Percentiles rank a stretch among this genome's conserved stretches.
These are phyloP conservation scores for Drosophila fulvimacula DNA, from an alignment of 2,888 invertebrate genomes.

Conservation along the genomic window DNA sequence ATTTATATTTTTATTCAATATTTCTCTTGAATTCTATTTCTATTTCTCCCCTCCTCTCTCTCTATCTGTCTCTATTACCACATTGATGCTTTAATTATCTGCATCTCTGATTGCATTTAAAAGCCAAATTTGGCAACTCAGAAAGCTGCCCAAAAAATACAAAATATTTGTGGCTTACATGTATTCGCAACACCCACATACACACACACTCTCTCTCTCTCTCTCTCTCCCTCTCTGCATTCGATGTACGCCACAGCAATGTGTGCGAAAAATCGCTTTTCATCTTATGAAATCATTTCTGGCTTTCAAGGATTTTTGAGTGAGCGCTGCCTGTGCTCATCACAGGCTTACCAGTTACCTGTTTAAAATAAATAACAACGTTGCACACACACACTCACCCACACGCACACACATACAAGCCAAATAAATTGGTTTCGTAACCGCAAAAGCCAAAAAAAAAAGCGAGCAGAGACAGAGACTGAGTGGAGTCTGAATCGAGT, in stretches of 20 bases:
- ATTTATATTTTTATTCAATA: not conserved
- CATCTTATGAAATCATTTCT: constrained; percentile 74
- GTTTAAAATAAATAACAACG: constrained; percentile 79
- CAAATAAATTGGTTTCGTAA: constrained; percentile 83
- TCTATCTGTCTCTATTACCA: not conserved
- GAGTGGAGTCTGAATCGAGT: constrained; percentile 25
- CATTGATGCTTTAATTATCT: constrained; percentile 52
- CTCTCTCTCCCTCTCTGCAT: not conserved
- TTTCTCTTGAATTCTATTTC: not conserved
- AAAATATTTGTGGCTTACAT: constrained; percentile 43
- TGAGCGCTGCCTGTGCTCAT: constrained; percentile 45
- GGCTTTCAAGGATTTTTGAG: constrained; percentile 70
- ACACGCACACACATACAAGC: constrained; percentile 35
- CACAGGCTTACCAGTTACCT: constrained; percentile 55
- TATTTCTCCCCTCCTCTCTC: too few relatives aligned
- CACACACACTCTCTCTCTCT: not conserved
- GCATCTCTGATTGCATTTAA: constrained; percentile 34
- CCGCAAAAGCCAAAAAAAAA: constrained; percentile 76
- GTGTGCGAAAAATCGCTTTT: constrained; percentile 66
- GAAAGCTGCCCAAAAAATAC: constrained; percentile 43
- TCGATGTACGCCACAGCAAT: constrained; percentile 31
- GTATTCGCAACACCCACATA: not conserved
- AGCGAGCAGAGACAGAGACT: constrained; percentile 42
- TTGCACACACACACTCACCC: constrained; percentile 24
- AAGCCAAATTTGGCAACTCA: constrained; percentile 26